These are phyloP conservation scores for Aramus guarauna DNA, from an alignment of 2,113 vertebrate species.

Conservation along the genomic window DNA sequence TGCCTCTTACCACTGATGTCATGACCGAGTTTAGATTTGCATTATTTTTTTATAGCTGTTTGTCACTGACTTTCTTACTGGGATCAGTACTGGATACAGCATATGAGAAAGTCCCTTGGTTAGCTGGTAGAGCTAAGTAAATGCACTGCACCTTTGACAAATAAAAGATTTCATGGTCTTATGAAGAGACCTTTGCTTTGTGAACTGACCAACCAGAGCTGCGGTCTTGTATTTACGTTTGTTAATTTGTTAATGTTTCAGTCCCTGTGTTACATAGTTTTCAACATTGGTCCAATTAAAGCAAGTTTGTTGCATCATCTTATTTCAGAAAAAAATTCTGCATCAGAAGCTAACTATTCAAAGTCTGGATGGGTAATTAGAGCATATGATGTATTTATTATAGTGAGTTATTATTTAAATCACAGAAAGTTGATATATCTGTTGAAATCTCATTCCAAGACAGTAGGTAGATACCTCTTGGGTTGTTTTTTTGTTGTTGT, in stretches of 20 bases:
- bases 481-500: neutral
- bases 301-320: neutral
- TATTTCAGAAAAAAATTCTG: neutral
- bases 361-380: neutral
- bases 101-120: neutral
- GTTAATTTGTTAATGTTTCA: too few species aligned
- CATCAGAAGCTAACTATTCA: neutral
- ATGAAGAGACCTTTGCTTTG: conserved; percentile 13
- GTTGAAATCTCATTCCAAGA: neutral
- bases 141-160: conserved; percentile 32
- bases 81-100: neutral
- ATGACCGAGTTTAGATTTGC: neutral
- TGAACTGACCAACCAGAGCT: neutral
- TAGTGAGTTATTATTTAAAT: neutral
- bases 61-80: neutral
- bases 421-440: neutral
- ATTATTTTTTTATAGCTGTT: neutral
- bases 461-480: neutral
- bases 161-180: neutral
- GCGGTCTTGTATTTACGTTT: neutral
- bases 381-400: neutral
- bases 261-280: neutral
- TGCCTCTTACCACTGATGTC: neutral
- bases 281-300: neutral
- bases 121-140: neutral